These are phyloP conservation scores for Ennomos quercinarius DNA, from an alignment of 2,888 invertebrate genomes.

Conservation along the genomic window DNA sequence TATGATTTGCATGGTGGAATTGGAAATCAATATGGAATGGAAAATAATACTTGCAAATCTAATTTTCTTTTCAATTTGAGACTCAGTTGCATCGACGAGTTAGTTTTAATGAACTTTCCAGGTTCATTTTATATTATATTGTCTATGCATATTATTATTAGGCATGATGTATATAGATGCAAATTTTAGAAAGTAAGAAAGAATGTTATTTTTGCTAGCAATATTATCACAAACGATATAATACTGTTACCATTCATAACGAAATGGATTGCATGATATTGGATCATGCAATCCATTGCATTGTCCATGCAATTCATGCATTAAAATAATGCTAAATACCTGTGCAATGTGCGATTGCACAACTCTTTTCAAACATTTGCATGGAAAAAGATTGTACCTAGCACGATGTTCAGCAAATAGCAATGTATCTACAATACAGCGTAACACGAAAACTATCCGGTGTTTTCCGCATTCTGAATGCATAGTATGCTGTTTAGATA, in stretches of 20 bases:
- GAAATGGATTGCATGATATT: slow-evolving; percentile 4
- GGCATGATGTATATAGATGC: neutral
- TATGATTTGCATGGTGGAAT: too few relatives aligned
- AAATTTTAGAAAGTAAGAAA: neutral
- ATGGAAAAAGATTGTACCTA: slow-evolving; percentile 14
- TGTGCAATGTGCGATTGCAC: slow-evolving; percentile 33
- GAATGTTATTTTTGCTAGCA: too few relatives aligned
- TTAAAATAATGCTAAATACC: slow-evolving; percentile 13
- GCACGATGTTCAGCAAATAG: slow-evolving; percentile 21
- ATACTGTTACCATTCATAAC: neutral
- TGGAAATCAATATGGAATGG: too few relatives aligned
- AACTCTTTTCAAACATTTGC: slow-evolving; percentile 33
- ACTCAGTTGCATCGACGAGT: too few relatives aligned
- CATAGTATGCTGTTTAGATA: slow-evolving; percentile 18
- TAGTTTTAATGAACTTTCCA: too few relatives aligned
- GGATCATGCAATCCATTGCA: too few relatives aligned
- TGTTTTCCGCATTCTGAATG: slow-evolving; percentile 29
- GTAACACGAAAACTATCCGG: slow-evolving; percentile 22
- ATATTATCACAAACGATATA: neutral
- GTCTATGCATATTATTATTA: too few relatives aligned
- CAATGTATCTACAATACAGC: slow-evolving; percentile 3
- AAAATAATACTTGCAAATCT: too few relatives aligned
- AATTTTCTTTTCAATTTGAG: too few relatives aligned
- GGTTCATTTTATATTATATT: too few relatives aligned
- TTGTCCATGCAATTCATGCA: too few relatives aligned